Evolutionary conservation across 35 echinoderm and acorn worm species (phyloP).

Genomic region (Lytechinus pictus): DNA sequence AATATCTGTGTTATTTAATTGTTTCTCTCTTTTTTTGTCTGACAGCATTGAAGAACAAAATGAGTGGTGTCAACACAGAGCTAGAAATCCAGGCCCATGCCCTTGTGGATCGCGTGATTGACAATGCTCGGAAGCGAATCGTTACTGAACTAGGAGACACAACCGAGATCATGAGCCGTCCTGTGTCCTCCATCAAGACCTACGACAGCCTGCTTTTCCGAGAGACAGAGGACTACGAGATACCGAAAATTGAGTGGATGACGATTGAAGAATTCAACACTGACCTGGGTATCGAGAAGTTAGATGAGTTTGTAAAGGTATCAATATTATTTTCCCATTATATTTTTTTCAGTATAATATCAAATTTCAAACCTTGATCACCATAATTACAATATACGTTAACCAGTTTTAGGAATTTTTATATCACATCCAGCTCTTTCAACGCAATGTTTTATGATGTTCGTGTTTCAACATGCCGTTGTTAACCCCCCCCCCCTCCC

Average conservation of each 20-base stretch:
- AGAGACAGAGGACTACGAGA: conserved; percentile 81
- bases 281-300: conserved; percentile 81
- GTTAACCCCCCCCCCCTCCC: too few relatives aligned
- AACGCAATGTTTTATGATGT: too few relatives aligned
- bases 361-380: too few relatives aligned
- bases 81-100: conserved; percentile 78
- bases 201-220: conserved; percentile 82
- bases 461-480: too few relatives aligned
- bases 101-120: conserved; percentile 88
- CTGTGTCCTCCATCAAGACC: conserved; percentile 73
- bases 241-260: conserved; percentile 91
- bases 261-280: conserved; percentile 83
- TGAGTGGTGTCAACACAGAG: conserved; percentile 45
- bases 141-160: conserved; percentile 69
- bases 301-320: conserved; percentile 98
- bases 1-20: not conserved
- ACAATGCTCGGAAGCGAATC: conserved; percentile 84
- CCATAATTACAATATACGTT: too few relatives aligned
- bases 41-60: not conserved
- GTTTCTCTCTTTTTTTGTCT: not conserved
- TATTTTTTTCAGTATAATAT: too few relatives aligned
- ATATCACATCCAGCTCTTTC: too few relatives aligned
- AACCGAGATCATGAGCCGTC: conserved; percentile 61
- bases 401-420: too few relatives aligned
- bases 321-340: not conserved